These are phyloP conservation scores for Laticauda laticaudata DNA, from an alignment of 2,113 vertebrate genomes.

Conservation along the genomic window DNA sequence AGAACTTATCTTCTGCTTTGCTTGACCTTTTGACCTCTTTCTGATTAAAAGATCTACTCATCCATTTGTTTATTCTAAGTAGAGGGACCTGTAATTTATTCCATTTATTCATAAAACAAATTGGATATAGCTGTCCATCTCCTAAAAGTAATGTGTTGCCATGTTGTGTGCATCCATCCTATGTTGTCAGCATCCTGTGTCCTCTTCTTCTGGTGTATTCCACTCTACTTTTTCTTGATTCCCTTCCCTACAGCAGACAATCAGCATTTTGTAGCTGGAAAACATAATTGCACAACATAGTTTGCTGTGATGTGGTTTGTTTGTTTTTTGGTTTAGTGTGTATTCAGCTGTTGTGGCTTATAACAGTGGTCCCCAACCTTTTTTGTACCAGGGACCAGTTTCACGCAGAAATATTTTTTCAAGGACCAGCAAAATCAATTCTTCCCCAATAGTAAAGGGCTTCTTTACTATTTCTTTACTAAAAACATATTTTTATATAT, in stretches of 20 bases:
- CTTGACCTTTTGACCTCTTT: background rate
- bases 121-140: background rate
- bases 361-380: background rate
- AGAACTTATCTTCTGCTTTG: background rate
- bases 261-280: background rate
- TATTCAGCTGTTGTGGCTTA: background rate
- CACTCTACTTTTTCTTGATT: background rate
- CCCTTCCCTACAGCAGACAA: background rate
- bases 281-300: background rate
- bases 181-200: background rate
- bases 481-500: too few species aligned
- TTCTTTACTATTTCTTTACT: too few species aligned
- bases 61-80: background rate
- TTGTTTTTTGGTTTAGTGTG: background rate
- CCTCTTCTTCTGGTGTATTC: background rate
- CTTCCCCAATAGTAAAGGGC: too few species aligned
- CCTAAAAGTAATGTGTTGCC: background rate
- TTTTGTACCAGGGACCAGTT: too few species aligned
- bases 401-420: too few species aligned
- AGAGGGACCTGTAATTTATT: background rate
- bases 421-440: too few species aligned
- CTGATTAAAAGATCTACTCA: background rate
- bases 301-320: background rate
- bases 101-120: background rate
- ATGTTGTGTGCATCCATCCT: background rate